Evolutionary conservation across 2,113 vertebrate genomes (phyloP).

Genomic region (Cinclus cinclus): DNA sequence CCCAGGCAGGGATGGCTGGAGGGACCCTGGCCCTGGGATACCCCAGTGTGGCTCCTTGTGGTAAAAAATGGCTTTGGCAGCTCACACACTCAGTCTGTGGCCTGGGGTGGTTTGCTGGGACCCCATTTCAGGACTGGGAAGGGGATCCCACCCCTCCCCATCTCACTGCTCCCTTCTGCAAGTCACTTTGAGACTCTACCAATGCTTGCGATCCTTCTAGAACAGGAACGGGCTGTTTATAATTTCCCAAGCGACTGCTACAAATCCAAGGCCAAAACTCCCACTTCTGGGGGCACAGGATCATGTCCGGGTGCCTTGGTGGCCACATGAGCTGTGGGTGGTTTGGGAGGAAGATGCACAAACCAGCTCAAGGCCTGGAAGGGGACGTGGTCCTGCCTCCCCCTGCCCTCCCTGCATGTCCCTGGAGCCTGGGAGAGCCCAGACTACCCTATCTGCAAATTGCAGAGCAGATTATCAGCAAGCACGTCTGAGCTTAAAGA

Average conservation of each 20-base stretch:
- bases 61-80: background rate
- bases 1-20: background rate
- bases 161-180: background rate
- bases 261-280: background rate
- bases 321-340: background rate
- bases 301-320: background rate
- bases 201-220: background rate
- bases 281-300: background rate
- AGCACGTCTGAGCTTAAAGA: constrained; percentile 38
- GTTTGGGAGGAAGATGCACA: background rate
- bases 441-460: constrained; percentile 7
- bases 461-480: constrained; percentile 11
- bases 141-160: too few species aligned
- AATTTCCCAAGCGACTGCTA: background rate
- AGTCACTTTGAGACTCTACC: background rate
- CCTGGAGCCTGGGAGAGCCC: background rate
- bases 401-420: background rate
- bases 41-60: background rate
- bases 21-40: background rate
- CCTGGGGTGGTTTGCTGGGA: background rate
- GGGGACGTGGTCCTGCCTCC: background rate
- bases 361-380: background rate
- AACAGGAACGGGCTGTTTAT: background rate
- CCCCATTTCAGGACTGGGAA: background rate
- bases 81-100: background rate